phyloP scores from a whole-genome alignment of 2,113 vertebrate species.

The Zapornia atra region DNA sequence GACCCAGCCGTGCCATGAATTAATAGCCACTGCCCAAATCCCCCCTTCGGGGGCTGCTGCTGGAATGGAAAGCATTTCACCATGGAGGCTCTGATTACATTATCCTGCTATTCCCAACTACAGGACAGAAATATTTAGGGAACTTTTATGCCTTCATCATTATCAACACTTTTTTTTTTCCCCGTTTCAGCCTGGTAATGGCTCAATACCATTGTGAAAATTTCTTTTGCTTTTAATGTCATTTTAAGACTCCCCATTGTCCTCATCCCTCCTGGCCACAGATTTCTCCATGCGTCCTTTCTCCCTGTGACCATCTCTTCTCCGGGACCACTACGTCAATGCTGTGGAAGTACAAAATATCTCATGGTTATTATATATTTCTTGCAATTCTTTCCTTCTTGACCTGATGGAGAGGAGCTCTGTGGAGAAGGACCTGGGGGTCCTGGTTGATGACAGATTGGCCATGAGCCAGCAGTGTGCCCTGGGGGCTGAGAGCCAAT shows the following conservation, averaged over 20 bases:
- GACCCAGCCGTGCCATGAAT: neutral
- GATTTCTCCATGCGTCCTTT: neutral
- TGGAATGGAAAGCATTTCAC: slow-evolving; percentile 36
- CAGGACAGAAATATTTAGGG: slow-evolving; percentile 5
- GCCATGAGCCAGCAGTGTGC: too few relatives aligned
- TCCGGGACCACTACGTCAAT: neutral
- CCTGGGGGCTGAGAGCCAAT: too few relatives aligned
- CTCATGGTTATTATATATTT: neutral
- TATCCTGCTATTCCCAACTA: neutral
- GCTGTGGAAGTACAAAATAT: neutral
- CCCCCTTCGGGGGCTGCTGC: neutral
- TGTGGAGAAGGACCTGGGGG: too few relatives aligned
- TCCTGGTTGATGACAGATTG: too few relatives aligned
- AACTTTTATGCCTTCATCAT: slow-evolving; percentile 5
- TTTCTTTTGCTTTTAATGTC: neutral
- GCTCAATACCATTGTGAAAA: neutral
- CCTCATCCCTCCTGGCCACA: neutral
- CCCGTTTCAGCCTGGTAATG: neutral
- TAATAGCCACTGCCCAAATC: neutral
- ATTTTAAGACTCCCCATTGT: neutral
- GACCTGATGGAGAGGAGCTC: too few relatives aligned
- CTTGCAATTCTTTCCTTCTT: neutral
- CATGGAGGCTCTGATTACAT: neutral
- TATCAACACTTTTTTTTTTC: neutral
- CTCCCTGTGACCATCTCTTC: too few relatives aligned